Base-by-base conservation (phyloP, 2,797 vertebrate species). In the Phyllotis vaccarum region DNA sequence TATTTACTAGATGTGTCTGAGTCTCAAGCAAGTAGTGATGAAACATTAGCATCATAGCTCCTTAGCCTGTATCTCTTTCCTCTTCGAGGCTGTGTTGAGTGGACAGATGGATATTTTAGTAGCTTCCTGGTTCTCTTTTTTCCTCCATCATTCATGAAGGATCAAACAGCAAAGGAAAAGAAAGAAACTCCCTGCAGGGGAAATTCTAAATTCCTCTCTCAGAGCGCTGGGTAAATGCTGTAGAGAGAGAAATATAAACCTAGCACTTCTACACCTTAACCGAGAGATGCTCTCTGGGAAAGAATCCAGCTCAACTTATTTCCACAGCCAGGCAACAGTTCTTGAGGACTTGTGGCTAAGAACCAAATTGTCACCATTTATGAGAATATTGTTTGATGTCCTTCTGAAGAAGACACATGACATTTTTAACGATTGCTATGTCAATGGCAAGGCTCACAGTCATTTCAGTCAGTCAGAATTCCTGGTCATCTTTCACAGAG, bases 321-420 rank as follows among this genome's bases (percentile, higher is more conserved):
- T 95, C 90, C 89, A 52, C 86, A 87, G 43, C 10, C n/a, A 76
- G 43, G 40, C 75, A 78, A 66, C 46, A 31, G 6, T 54, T 94
- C 75, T 64, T 87, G 72, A 96, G 56, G 31, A 85, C 43, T 90
- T 31, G 27, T 46, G 62, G 81, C 89, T 94, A 91, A 58, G 46
- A 95, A 94, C 62, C 89, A 90, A 95, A 83, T 58, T 81, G 64
- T 68, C 52, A 46, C 22, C 83, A 72, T 86, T 90, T 49, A 90
- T 87, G 85, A 86, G 34, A 37, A 86, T 29, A 58, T 29, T 62
- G 78, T 75, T 92, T 93, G 24, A 78, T 88, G 90, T 88, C 31
- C 13, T 86, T 90, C 66, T 81, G 70, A 88, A 43, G 46, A 70
- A 40, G 43, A 81, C 66, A 75, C 12, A 58, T 5, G 37, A 29